phyloP scores from a whole-genome alignment of 2,888 invertebrate species.

The Eupsilia transversa region DNA sequence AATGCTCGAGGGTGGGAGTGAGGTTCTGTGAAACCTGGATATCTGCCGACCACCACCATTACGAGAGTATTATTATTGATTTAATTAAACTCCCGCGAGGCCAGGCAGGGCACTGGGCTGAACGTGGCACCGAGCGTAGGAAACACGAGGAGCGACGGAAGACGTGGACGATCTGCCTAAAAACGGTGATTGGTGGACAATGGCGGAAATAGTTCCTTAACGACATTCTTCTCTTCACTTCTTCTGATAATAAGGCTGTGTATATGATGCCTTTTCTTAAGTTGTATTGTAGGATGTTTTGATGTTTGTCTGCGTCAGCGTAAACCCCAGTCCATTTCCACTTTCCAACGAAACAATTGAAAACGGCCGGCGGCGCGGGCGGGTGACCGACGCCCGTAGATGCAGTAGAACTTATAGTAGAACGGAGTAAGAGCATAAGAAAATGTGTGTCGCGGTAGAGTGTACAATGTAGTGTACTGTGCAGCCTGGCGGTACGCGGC shows the following conservation, averaged over 20 bases:
- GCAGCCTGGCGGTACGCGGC: conserved; percentile 93
- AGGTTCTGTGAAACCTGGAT: not conserved
- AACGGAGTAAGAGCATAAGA: not conserved
- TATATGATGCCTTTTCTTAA: not conserved
- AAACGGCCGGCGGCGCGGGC: not conserved
- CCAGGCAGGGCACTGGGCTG: not conserved
- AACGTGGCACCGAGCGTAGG: not conserved
- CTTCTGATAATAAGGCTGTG: not conserved
- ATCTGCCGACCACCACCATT: conserved; percentile 3
- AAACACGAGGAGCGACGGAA: not conserved
- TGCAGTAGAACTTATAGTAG: not conserved
- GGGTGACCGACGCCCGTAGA: not conserved
- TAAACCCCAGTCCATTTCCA: not conserved
- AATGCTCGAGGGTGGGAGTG: no score
- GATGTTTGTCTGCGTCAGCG: not conserved
- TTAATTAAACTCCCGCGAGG: not conserved
- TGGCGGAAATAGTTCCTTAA: not conserved
- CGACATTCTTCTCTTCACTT: not conserved
- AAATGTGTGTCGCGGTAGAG: not conserved
- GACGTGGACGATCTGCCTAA: no score
- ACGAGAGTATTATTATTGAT: not conserved
- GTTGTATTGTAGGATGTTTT: not conserved
- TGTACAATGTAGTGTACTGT: conserved; percentile 62
- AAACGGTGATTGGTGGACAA: not conserved
- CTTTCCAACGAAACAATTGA: not conserved